A percentile compares a stretch with the other conserved stretches of the same genome.
Conservation (phyloP, 1,140 invertebrate species). For the Drosophila navojoa region DNA sequence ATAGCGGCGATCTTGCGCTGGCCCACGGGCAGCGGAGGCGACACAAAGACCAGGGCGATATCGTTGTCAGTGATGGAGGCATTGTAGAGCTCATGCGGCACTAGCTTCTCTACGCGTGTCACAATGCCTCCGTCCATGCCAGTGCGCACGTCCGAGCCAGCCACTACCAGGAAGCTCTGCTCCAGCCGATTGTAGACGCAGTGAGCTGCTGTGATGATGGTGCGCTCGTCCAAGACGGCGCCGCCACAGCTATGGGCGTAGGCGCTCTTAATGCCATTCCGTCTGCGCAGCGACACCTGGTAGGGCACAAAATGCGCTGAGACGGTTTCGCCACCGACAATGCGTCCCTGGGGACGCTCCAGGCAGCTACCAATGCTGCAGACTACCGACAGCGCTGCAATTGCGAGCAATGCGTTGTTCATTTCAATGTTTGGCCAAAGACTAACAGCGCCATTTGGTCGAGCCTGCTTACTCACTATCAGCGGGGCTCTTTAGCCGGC, state of each 20-base stretch:
- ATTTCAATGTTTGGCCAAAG: constrained; percentile 54
- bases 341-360: constrained; percentile 43
- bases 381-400: constrained; percentile 17
- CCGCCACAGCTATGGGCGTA: constrained; percentile 56
- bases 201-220: constrained; percentile 86
- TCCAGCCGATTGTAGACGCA: constrained; percentile 79
- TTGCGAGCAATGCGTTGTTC: constrained; percentile 42
- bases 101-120: constrained; percentile 49
- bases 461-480: constrained; percentile 6
- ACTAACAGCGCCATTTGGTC: constrained; percentile 45
- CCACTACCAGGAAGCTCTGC: constrained; percentile 61
- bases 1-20: constrained; percentile 43
- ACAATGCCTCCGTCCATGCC: constrained; percentile 61
- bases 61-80: constrained; percentile 65
- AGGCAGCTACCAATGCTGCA: constrained; percentile 5
- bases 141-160: constrained; percentile 46
- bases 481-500: constrained; percentile 3
- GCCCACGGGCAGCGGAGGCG: constrained; percentile 45
- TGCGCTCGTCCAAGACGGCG: constrained; percentile 49
- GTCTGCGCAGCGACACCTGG: constrained; percentile 61
- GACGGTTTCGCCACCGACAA: constrained; percentile 58
- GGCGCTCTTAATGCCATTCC: constrained; percentile 35
- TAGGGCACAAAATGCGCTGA: constrained; percentile 45
- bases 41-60: constrained; percentile 63
- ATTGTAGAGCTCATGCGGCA: constrained; percentile 66